Evolutionary conservation across 1,140 invertebrate genomes (phyloP).

Genomic region (Coelopa frigida): DNA sequence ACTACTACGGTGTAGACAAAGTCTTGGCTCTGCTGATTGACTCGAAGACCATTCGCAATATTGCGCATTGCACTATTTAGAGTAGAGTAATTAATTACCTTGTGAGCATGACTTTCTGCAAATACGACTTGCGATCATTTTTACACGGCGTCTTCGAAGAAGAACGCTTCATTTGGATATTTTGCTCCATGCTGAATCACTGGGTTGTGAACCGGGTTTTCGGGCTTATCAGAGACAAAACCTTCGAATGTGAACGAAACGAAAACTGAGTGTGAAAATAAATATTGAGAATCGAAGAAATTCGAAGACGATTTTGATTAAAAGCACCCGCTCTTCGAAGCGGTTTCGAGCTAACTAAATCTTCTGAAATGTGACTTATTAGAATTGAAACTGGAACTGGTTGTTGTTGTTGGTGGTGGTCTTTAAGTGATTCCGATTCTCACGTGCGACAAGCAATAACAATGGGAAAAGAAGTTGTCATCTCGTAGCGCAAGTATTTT

Average conservation of each 20-base stretch:
- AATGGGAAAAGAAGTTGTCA: conserved; percentile 4
- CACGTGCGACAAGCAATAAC: conserved; percentile 11
- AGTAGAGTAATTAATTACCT: no score
- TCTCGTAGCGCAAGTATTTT: conserved; percentile 1
- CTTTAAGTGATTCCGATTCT: conserved; percentile 8
- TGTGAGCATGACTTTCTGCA: conserved; percentile 40
- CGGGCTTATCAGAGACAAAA: not conserved
- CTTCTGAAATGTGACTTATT: conserved; percentile 34
- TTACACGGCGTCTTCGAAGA: conserved; percentile 40
- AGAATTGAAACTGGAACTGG: conserved; percentile 14
- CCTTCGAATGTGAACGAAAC: not conserved
- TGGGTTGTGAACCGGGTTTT: not conserved
- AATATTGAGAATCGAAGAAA: not conserved
- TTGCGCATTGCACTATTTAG: no score
- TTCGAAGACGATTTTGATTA: not conserved
- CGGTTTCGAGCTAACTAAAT: conserved; percentile 42
- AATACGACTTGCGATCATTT: conserved; percentile 41
- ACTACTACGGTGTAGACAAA: no score
- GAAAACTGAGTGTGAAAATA: not conserved
- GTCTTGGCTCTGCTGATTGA: no score
- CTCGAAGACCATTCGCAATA: no score
- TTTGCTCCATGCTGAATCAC: conserved; percentile 28
- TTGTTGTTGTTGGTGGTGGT: not conserved
- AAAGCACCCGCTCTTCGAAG: conserved; percentile 34
- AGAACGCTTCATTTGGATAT: conserved; percentile 32